Evolutionary conservation across 2,113 vertebrate genomes (phyloP), one percentile per base, ranked within the genome.

Genomic region (Paralichthys olivaceus): DNA sequence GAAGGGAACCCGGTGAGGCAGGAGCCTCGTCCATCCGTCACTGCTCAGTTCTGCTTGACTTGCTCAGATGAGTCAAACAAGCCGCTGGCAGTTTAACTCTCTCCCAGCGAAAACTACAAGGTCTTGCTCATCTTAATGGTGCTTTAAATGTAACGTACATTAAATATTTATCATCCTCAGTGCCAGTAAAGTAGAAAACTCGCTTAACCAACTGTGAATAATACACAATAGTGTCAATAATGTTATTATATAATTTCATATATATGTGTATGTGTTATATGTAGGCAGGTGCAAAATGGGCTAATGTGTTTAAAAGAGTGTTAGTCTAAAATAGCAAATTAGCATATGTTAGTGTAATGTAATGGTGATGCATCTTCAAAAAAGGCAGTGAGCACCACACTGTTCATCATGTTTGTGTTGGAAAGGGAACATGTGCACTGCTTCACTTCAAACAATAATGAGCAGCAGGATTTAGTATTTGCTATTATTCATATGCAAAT

Each of bases 401-500:
- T 72, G 34, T 34, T 81, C 47, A 59, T 19, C 19, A 17, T 3
- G 61, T 47, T 26, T 75, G 58, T 37, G 32, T 40, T n/a, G 49
- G n/a, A 78, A 72, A 61, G 69, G 15, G 19, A 61, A 80, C 83
- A 80, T 20, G 34, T 76, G 74, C 61, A 17, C 65, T 2, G 72
- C 55, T 79, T 80, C 69, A 43, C 26, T 13, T 54, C 14, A 6
- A 80, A 89, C 80, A 83, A 78, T 65, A 75, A 73, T 32, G 65
- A 65, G 81, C 61, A 34, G 84, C 74, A 83, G 72, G 62, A 69
- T 70, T 73, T 60, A 79, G 81, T 57, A 80, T 85, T 57, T 0
- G 1, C 66, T 55, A 8, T 54, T 51, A 80, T 88, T 89, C 80
- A 78, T 56, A 82, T 90, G 88, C 81, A 74, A 86, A 90, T 79